Percentiles rank a stretch among this genome's conserved stretches.
These are phyloP conservation scores for Chunga burmeisteri DNA, from an alignment of 2,113 vertebrate species.

Conservation along the genomic window DNA sequence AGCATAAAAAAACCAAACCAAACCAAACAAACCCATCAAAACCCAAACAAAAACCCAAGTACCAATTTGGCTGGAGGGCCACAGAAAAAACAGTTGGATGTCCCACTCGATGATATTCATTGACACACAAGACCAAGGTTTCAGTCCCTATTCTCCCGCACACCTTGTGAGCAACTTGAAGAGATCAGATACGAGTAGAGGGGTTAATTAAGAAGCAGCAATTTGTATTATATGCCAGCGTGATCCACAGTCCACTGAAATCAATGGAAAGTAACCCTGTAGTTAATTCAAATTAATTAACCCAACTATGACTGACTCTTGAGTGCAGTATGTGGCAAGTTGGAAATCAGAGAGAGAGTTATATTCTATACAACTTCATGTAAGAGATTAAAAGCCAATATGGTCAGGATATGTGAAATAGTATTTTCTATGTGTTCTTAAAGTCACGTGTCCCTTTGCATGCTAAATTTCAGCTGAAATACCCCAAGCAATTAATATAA, in stretches of 20 bases:
- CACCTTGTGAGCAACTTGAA: conserved; percentile 9
- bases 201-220: conserved; percentile 40
- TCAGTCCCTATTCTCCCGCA: not conserved
- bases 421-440: not conserved
- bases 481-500: not conserved
- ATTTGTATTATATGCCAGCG: not conserved
- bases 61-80: not conserved
- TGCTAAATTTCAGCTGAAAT: not conserved
- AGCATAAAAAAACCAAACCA: not conserved
- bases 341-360: not conserved
- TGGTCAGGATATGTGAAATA: not conserved
- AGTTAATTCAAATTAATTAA: conserved; percentile 54
- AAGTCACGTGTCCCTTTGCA: not conserved
- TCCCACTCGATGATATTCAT: not conserved
- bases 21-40: not conserved
- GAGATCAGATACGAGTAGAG: conserved; percentile 12
- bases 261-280: not conserved
- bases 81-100: not conserved
- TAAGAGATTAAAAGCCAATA: not conserved
- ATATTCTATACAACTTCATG: not conserved
- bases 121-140: not conserved
- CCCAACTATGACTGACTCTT: not conserved
- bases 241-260: conserved; percentile 12
- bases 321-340: not conserved
- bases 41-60: not conserved